These are phyloP conservation scores for Myodes glareolus DNA, from an alignment of 2,113 vertebrate species.

Conservation along the genomic window DNA sequence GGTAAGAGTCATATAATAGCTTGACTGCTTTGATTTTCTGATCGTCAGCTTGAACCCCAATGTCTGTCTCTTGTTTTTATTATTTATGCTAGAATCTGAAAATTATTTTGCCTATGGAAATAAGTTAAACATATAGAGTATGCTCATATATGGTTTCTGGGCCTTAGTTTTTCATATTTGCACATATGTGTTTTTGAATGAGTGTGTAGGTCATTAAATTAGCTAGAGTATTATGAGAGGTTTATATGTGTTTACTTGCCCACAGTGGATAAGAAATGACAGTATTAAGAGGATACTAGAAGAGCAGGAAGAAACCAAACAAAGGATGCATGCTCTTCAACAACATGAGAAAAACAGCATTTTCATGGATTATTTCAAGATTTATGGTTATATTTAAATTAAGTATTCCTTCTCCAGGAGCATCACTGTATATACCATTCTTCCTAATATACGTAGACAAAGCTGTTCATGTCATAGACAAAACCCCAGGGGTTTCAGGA, in stretches of 20 bases:
- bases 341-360: neutral
- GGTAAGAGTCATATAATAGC: no score
- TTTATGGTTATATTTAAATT: neutral
- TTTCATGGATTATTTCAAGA: neutral
- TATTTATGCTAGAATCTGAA: neutral
- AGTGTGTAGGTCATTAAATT: neutral
- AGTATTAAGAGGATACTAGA: neutral
- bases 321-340: neutral
- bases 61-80: no score
- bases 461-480: neutral
- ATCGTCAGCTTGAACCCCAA: no score
- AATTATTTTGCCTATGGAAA: neutral
- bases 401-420: neutral
- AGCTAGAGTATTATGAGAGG: neutral
- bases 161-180: neutral
- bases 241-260: neutral
- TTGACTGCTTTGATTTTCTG: no score
- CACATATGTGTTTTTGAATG: neutral
- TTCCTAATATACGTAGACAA: neutral
- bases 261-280: no score
- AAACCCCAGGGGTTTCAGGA: neutral
- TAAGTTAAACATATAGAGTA: neutral
- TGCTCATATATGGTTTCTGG: neutral
- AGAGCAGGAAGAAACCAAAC: neutral
- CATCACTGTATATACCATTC: neutral